A percentile compares a stretch with the other conserved stretches of the same genome.
phyloP scores from a whole-genome alignment of 2,797 vertebrate species.

The Sibirionetta formosa region DNA sequence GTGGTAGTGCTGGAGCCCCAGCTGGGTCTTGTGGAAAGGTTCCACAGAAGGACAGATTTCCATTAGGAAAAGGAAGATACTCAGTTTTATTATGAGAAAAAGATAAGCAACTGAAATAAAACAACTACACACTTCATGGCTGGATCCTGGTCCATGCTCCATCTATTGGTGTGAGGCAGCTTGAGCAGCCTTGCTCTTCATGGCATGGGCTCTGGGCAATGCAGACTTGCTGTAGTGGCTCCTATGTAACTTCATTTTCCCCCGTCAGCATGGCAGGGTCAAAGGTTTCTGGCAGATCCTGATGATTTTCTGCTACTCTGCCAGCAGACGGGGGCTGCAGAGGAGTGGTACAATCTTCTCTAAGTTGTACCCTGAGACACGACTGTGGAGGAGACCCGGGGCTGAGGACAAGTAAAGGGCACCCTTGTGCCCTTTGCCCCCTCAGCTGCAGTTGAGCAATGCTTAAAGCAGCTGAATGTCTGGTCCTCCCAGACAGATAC shows the following conservation, averaged over 20 bases:
- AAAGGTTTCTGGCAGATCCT: background rate
- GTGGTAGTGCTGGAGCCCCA: background rate
- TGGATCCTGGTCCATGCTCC: background rate
- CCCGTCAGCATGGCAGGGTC: accelerated
- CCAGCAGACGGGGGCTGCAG: background rate
- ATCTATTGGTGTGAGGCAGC: too few species aligned
- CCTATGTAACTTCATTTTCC: accelerated
- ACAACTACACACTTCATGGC: background rate
- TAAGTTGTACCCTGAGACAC: background rate
- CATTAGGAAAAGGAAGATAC: background rate
- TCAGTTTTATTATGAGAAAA: background rate
- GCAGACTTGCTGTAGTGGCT: background rate
- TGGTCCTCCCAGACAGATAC: constrained; percentile 32
- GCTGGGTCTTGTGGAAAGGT: background rate
- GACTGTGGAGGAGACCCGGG: background rate
- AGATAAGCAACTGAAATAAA: background rate
- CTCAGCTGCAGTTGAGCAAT: background rate
- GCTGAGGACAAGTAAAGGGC: background rate
- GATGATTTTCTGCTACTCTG: background rate
- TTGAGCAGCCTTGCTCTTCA: background rate
- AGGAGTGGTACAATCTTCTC: background rate
- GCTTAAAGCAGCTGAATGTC: background rate
- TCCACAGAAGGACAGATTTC: background rate
- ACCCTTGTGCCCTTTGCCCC: constrained; percentile 3
- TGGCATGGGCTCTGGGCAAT: background rate